phyloP scores from a whole-genome alignment of 2,113 vertebrate species.

The Lophius piscatorius region DNA sequence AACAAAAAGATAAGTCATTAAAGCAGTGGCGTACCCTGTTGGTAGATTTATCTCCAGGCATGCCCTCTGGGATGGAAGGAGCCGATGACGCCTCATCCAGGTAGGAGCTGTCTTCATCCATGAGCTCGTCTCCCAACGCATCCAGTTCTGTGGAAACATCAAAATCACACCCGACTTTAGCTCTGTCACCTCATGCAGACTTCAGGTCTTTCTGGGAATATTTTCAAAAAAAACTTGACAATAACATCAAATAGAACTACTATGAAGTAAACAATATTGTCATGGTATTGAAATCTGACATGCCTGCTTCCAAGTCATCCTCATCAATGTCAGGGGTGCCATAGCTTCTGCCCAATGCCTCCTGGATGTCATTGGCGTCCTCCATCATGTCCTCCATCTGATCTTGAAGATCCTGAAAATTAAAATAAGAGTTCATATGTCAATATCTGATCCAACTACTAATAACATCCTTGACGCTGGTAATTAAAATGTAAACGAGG shows the following conservation, averaged over 20 bases:
- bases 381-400: conserved; percentile 99
- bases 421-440: not conserved
- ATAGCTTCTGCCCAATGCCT: conserved; percentile 92
- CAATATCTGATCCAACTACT: not conserved
- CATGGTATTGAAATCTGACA: conserved; percentile 1
- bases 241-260: no score
- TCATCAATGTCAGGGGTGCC: conserved; percentile 96
- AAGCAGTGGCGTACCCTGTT: conserved; percentile 85
- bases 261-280: no score
- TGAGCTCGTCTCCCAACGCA: conserved; percentile 92
- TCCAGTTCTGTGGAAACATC: conserved; percentile 86
- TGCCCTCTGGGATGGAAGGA: conserved; percentile 92
- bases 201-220: no score
- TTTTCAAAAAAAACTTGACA: no score
- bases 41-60: conserved; percentile 86
- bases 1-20: fast-evolving
- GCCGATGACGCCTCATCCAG: conserved; percentile 92
- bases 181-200: not conserved
- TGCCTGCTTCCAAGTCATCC: conserved; percentile 95
- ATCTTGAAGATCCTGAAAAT: conserved; percentile 90
- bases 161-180: not conserved
- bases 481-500: no score
- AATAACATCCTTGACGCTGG: no score
- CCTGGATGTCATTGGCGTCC: conserved; percentile 94
- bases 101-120: conserved; percentile 96